These are phyloP conservation scores for Megaceryle alcyon DNA, from an alignment of 2,797 vertebrate species.

Conservation along the genomic window DNA sequence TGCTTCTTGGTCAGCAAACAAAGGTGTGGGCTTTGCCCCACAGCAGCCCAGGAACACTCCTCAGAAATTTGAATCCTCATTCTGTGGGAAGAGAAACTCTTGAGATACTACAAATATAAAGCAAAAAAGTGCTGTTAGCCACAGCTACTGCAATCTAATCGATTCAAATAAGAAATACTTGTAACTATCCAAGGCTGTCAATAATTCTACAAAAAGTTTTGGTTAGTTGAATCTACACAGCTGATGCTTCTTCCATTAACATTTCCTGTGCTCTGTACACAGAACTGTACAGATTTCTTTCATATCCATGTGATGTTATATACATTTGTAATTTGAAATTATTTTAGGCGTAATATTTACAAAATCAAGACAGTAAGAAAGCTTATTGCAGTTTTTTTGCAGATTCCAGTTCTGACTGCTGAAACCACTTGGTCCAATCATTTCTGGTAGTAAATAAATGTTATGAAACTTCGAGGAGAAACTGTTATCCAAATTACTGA, in stretches of 20 bases:
- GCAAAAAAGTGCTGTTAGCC: neutral
- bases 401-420: conserved; percentile 30
- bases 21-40: neutral
- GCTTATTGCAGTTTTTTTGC: neutral
- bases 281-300: neutral
- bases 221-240: neutral
- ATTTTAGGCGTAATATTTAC: conserved; percentile 44
- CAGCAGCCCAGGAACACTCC: neutral
- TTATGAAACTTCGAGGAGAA: conserved; percentile 76
- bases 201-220: neutral
- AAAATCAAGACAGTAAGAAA: conserved; percentile 43
- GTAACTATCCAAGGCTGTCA: neutral
- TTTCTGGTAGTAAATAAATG: conserved; percentile 76
- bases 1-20: neutral
- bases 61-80: neutral
- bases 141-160: neutral
- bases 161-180: neutral
- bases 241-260: neutral
- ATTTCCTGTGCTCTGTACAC: neutral
- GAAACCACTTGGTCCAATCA: conserved; percentile 55
- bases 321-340: conserved; percentile 32
- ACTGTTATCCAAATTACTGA: conserved; percentile 78
- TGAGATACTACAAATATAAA: neutral
- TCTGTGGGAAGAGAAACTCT: neutral
- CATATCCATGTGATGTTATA: neutral